These are phyloP conservation scores for Rissa tridactyla DNA, from an alignment of 2,113 vertebrate species.

Conservation along the genomic window DNA sequence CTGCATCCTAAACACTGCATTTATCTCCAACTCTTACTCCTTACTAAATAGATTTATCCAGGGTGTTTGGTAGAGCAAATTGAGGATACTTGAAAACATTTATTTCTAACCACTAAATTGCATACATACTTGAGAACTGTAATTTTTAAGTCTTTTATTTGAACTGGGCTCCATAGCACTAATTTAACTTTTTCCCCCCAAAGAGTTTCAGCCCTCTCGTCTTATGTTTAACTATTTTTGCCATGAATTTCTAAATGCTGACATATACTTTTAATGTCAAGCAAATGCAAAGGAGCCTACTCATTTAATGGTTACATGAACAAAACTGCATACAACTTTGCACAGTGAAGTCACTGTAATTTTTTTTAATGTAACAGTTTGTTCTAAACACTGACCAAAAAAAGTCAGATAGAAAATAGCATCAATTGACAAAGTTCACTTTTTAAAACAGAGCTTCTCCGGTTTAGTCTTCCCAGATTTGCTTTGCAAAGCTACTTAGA, in stretches of 20 bases:
- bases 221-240: neutral
- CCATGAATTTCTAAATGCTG: neutral
- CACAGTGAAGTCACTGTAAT: neutral
- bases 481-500: neutral
- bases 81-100: neutral
- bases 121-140: fast-evolving
- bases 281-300: neutral
- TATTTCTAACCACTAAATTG: neutral
- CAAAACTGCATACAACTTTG: neutral
- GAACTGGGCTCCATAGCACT: neutral
- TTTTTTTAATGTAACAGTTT: neutral
- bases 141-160: neutral
- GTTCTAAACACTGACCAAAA: neutral
- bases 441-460: neutral
- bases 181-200: neutral
- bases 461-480: neutral
- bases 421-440: neutral
- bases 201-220: neutral
- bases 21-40: neutral
- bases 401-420: neutral
- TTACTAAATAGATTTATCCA: neutral
- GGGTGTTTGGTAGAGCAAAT: neutral
- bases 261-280: neutral
- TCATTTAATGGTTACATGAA: neutral
- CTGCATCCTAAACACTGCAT: neutral